These are phyloP conservation scores for Asbolus verrucosus DNA, from an alignment of 1,140 invertebrate genomes.

Conservation along the genomic window DNA sequence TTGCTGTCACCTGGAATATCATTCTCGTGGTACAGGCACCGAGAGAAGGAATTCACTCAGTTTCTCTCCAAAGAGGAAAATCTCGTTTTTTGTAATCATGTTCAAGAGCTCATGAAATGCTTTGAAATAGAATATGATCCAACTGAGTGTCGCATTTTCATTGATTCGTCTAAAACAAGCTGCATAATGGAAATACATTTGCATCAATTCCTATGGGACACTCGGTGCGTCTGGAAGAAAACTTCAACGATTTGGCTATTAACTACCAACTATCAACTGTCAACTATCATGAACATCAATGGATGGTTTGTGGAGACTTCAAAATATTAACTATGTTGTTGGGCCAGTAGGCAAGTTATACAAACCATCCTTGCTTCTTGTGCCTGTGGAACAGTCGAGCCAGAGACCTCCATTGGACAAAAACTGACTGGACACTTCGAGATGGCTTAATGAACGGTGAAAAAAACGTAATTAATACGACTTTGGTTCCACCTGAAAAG, in stretches of 20 bases:
- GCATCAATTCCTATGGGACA: constrained; percentile 60
- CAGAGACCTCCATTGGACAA: too few species aligned
- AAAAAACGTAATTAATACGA: too few species aligned
- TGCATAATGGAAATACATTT: constrained; percentile 62
- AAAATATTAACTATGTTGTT: constrained; percentile 62
- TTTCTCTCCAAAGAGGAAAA: constrained; percentile 36
- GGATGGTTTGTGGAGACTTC: constrained; percentile 55
- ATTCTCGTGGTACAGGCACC: constrained; percentile 46
- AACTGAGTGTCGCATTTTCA: constrained; percentile 58
- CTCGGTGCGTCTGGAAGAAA: constrained; percentile 61
- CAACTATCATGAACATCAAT: constrained; percentile 60
- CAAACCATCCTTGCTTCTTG: constrained; percentile 64
- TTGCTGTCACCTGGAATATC: constrained; percentile 42
- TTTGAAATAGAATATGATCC: constrained; percentile 44
- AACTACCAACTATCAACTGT: constrained; percentile 59
- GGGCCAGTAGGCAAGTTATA: constrained; percentile 65
- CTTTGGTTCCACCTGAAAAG: too few species aligned
- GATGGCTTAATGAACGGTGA: too few species aligned
- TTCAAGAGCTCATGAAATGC: constrained; percentile 37
- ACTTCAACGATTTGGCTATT: constrained; percentile 58
- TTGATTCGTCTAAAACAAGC: constrained; percentile 58
- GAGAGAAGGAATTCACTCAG: constrained; percentile 27
- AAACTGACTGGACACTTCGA: too few species aligned
- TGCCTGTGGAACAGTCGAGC: too few species aligned
- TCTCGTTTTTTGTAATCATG: constrained; percentile 31